Percentiles rank a stretch among this genome's conserved stretches.
Conservation (phyloP, 2,888 invertebrate genomes). For the Drosophila nigricruria region DNA sequence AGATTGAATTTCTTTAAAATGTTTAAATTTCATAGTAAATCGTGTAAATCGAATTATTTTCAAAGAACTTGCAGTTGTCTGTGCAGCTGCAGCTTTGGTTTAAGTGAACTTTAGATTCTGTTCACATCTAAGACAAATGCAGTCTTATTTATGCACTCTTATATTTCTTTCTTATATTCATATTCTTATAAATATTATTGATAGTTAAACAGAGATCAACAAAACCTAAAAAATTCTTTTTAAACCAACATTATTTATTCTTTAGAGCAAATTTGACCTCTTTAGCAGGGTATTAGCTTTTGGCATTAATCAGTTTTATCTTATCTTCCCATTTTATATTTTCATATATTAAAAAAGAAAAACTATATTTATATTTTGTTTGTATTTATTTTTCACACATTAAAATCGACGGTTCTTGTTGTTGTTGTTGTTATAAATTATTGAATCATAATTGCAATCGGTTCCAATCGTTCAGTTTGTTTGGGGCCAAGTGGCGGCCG, state of each 20-base stretch:
- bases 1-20: not conserved
- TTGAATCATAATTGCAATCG: conserved; percentile 53
- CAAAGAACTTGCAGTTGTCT: not conserved
- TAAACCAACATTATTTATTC: not conserved
- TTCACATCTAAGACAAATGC: not conserved
- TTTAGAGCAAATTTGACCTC: no score
- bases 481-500: conserved; percentile 57
- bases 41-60: not conserved
- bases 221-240: not conserved
- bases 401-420: not conserved
- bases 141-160: not conserved
- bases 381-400: conserved; percentile 10
- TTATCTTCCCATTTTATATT: conserved; percentile 1
- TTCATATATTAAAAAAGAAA: not conserved
- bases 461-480: conserved; percentile 16
- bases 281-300: not conserved
- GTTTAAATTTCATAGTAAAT: not conserved
- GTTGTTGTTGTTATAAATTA: conserved; percentile 43
- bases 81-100: not conserved
- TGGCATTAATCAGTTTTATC: not conserved
- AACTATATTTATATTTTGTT: conserved; percentile 5
- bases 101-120: not conserved
- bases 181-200: not conserved
- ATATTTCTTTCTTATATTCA: not conserved
- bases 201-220: not conserved